Conservation (phyloP, 2,888 invertebrate species). For the Operophtera brumata region DNA sequence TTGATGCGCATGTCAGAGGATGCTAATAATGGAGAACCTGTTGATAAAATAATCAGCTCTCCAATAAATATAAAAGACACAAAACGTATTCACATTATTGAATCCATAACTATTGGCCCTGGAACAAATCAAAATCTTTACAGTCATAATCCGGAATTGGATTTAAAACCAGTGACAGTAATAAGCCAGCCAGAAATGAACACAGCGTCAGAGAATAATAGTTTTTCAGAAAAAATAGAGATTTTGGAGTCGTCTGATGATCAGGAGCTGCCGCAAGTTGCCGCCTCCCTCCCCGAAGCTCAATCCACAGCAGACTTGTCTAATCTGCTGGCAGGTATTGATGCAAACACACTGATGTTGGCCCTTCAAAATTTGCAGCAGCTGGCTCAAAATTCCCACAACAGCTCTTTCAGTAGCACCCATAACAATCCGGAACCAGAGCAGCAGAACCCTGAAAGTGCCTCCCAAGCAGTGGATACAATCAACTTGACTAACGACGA, state of each 20-base stretch:
- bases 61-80: constrained; percentile 48
- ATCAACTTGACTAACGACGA: constrained; percentile 73
- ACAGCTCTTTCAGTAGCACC: constrained; percentile 30
- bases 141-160: constrained; percentile 1
- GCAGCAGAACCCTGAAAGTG: constrained; percentile 28
- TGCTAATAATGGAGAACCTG: constrained; percentile 19
- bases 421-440: constrained; percentile 31
- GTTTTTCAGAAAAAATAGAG: constrained; percentile 11
- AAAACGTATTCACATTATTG: constrained; percentile 63
- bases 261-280: constrained; percentile 5
- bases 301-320: constrained; percentile 49
- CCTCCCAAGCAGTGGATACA: constrained; percentile 50
- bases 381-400: constrained; percentile 45
- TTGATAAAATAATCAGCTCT: constrained; percentile 12
- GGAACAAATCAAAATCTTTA: constrained; percentile 13
- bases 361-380: constrained; percentile 74
- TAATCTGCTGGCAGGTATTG: constrained; percentile 63
- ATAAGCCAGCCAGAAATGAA: constrained; percentile 17
- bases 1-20: constrained; percentile 39
- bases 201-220: background rate
- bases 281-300: constrained; percentile 1
- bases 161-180: constrained; percentile 23
- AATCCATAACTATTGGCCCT: constrained; percentile 60
- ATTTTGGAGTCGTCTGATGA: constrained; percentile 18
- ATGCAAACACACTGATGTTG: constrained; percentile 64